These are phyloP conservation scores for Miniopterus natalensis DNA, from an alignment of 2,113 vertebrate genomes.

Conservation along the genomic window DNA sequence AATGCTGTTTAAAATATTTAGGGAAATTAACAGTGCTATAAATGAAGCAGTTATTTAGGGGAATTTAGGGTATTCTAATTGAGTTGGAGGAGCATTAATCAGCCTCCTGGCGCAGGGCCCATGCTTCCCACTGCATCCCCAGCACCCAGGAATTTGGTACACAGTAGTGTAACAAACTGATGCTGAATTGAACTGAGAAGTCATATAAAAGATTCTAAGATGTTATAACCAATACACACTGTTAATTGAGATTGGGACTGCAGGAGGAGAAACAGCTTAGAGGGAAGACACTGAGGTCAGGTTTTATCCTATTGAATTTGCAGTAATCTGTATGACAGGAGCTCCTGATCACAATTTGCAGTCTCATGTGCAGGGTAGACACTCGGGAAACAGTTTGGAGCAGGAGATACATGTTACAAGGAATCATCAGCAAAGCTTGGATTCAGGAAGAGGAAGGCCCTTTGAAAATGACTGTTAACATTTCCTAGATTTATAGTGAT, in stretches of 20 bases:
- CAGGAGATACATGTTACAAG: background rate
- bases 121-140: background rate
- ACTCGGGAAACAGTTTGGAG: background rate
- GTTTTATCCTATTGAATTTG: background rate
- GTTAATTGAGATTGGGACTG: background rate
- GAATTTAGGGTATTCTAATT: background rate
- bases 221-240: background rate
- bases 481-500: background rate
- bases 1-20: slow-evolving; percentile 13
- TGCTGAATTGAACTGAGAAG: background rate
- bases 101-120: background rate
- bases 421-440: background rate
- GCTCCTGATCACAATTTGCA: background rate
- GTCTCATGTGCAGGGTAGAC: background rate
- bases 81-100: background rate
- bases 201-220: background rate
- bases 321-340: background rate
- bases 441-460: background rate
- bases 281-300: background rate
- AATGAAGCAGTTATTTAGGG: background rate
- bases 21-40: background rate
- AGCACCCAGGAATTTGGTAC: background rate
- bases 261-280: background rate
- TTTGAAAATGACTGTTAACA: slow-evolving; percentile 9
- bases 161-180: background rate